phyloP scores from a whole-genome alignment of 2,797 vertebrate genomes.

The Acanthurus tractus region DNA sequence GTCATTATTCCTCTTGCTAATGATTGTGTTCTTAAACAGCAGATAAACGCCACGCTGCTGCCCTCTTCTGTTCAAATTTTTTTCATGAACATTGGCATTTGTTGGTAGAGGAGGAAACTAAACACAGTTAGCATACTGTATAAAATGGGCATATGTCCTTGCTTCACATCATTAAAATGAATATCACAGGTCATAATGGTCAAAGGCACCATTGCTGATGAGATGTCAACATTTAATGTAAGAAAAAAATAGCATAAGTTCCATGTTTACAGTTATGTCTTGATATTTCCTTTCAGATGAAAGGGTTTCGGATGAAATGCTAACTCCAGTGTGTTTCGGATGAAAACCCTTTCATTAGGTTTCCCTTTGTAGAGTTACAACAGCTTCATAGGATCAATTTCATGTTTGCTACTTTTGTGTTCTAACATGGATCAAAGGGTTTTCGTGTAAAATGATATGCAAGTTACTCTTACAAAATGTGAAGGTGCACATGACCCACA shows the following conservation, averaged over 20 bases:
- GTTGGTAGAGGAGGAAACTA: not conserved
- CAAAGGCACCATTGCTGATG: not conserved
- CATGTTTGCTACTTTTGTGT: too few species aligned
- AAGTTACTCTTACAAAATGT: too few species aligned
- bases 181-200: not conserved
- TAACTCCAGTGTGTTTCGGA: too few species aligned
- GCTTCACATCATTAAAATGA: not conserved
- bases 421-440: too few species aligned
- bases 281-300: too few species aligned
- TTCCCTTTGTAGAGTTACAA: too few species aligned
- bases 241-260: not conserved
- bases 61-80: slow-evolving; percentile 30
- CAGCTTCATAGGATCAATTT: too few species aligned
- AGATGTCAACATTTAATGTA: not conserved
- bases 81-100: not conserved
- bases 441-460: too few species aligned
- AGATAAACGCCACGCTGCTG: slow-evolving; percentile 6
- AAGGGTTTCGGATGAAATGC: too few species aligned
- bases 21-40: not conserved
- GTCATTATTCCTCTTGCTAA: not conserved
- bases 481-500: too few species aligned
- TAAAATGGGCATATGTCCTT: not conserved
- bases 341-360: too few species aligned
- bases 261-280: not conserved
- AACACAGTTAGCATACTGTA: not conserved